Percentiles rank a stretch among this genome's conserved stretches.
phyloP scores from a whole-genome alignment of 2,888 invertebrate species.

The Icerya purchasi region DNA sequence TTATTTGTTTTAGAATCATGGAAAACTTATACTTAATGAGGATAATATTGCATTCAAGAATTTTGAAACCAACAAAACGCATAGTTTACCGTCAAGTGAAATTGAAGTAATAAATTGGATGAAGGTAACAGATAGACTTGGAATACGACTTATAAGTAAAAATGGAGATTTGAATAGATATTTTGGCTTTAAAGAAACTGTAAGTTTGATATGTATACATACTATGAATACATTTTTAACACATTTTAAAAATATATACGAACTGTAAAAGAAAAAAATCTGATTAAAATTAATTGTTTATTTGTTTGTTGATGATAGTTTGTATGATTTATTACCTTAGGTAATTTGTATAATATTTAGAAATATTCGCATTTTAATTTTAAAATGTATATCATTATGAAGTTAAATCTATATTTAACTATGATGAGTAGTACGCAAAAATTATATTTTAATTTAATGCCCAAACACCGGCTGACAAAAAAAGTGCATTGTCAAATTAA shows the following conservation, averaged over 20 bases:
- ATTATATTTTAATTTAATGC: too few species aligned
- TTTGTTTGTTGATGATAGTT: too few species aligned
- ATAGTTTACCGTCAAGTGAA: slow-evolving; percentile 62
- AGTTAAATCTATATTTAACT: too few species aligned
- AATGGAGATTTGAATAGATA: slow-evolving; percentile 78
- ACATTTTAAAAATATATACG: not conserved
- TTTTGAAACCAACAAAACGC: slow-evolving; percentile 87
- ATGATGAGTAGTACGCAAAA: too few species aligned
- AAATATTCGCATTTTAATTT: too few species aligned
- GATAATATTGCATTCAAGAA: slow-evolving; percentile 82
- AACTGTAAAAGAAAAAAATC: not conserved
- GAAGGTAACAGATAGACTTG: slow-evolving; percentile 74
- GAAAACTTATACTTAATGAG: slow-evolving; percentile 77
- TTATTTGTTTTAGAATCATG: slow-evolving; percentile 47
- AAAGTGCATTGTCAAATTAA: too few species aligned
- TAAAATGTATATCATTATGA: too few species aligned
- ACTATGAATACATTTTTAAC: too few species aligned
- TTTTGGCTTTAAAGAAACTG: slow-evolving; percentile 77
- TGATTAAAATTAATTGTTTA: not conserved
- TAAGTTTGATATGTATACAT: slow-evolving; percentile 26
- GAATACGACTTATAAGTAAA: slow-evolving; percentile 68
- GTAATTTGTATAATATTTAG: too few species aligned
- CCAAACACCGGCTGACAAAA: too few species aligned
- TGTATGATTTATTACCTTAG: too few species aligned
- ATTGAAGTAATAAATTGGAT: slow-evolving; percentile 83